Percentiles rank a stretch among this genome's conserved stretches.
These are phyloP conservation scores for Oryzias melastigma DNA, from an alignment of 2,113 vertebrate genomes.

Conservation along the genomic window DNA sequence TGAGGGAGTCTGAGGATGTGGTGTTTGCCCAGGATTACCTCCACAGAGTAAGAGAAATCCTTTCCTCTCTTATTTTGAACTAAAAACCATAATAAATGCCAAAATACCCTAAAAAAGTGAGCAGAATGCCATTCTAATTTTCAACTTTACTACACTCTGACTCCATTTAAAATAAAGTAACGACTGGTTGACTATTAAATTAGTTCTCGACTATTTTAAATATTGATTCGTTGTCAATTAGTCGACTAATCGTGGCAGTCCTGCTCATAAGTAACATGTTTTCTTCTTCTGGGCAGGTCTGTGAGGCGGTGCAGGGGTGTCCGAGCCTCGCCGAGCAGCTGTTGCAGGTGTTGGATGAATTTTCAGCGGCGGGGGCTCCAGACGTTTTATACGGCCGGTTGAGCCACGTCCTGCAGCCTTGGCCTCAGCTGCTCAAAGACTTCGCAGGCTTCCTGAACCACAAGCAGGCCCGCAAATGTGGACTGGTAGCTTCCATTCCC, in stretches of 20 bases:
- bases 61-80: not conserved
- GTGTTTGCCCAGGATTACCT: slow-evolving; percentile 91
- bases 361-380: slow-evolving; percentile 56
- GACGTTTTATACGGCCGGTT: slow-evolving; percentile 78
- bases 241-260: too few relatives aligned
- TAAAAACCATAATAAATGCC: too few relatives aligned
- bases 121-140: too few relatives aligned
- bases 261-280: too few relatives aligned
- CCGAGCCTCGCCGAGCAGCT: slow-evolving; percentile 84
- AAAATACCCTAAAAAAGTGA: too few relatives aligned
- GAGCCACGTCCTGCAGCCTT: slow-evolving; percentile 73
- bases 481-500: slow-evolving; percentile 77
- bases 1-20: slow-evolving; percentile 80
- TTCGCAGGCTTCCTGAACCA: slow-evolving; percentile 88
- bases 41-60: slow-evolving; percentile 52
- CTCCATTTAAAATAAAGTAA: too few relatives aligned
- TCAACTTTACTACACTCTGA: too few relatives aligned
- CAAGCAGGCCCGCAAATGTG: slow-evolving; percentile 84
- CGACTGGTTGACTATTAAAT: too few relatives aligned
- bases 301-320: slow-evolving; percentile 75
- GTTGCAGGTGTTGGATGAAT: slow-evolving; percentile 82
- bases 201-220: too few relatives aligned
- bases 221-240: too few relatives aligned
- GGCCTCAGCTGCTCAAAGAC: slow-evolving; percentile 87
- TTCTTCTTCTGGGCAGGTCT: slow-evolving; percentile 74